Conservation (phyloP, 2,113 vertebrate species). For the Cranoglanis bouderius region DNA sequence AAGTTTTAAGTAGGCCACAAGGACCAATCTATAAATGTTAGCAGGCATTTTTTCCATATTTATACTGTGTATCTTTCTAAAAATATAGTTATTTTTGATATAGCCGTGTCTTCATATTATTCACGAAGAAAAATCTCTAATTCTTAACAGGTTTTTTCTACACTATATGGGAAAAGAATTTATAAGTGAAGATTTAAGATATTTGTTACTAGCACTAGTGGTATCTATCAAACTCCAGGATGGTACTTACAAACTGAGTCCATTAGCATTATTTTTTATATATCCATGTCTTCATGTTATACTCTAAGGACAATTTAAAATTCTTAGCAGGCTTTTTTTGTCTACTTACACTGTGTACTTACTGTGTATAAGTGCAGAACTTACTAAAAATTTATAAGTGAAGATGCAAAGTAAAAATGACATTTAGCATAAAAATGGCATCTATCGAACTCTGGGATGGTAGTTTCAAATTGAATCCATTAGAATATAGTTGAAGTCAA, state of each 20-base stretch:
- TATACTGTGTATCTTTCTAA: background rate
- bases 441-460: background rate
- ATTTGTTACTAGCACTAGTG: background rate
- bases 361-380: background rate
- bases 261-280: background rate
- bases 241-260: background rate
- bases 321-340: background rate
- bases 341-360: background rate
- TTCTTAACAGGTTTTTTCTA: background rate
- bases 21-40: background rate
- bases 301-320: background rate
- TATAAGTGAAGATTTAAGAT: background rate
- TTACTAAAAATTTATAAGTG: background rate
- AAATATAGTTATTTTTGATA: background rate
- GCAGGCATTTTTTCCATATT: background rate
- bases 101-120: background rate
- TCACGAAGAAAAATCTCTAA: background rate
- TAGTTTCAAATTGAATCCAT: background rate
- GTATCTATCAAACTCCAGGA: background rate
- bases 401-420: background rate
- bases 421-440: background rate
- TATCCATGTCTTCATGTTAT: background rate
- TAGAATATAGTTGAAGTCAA: too few relatives aligned
- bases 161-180: background rate
- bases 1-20: background rate